These are phyloP conservation scores for Caradrina clavipalpis DNA, from an alignment of 2,888 invertebrate genomes.

Conservation along the genomic window DNA sequence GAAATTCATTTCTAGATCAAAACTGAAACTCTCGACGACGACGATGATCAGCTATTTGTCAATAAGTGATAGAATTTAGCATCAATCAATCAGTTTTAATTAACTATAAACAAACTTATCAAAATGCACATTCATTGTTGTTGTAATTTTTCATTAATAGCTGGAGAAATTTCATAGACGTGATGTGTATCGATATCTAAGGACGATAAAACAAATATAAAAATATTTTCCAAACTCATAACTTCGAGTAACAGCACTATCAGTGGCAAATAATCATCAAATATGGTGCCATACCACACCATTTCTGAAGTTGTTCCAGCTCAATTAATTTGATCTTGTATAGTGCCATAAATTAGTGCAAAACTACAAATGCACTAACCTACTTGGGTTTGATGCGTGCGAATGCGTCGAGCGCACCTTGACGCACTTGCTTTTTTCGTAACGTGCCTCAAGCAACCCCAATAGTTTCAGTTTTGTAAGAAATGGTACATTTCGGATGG, in stretches of 20 bases:
- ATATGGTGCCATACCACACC: no score
- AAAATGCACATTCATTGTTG: no score
- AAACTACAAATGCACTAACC: background rate
- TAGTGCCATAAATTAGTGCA: constrained; percentile 1
- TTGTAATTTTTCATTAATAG: no score
- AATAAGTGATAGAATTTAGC: background rate
- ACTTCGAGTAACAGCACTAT: no score
- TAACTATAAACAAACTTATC: no score
- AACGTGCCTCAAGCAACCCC: background rate
- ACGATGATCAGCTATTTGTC: background rate
- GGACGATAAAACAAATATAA: no score
- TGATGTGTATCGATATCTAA: no score
- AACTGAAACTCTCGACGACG: constrained; percentile 5
- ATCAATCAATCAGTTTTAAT: no score
- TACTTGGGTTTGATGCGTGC: background rate
- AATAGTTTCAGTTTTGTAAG: constrained; percentile 18
- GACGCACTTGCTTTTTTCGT: background rate
- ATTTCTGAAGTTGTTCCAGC: no score
- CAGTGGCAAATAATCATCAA: no score
- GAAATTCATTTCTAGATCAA: background rate
- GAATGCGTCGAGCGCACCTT: background rate
- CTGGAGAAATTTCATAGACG: no score
- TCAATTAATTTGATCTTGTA: background rate
- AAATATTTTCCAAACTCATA: no score
- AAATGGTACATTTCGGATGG: background rate